A percentile compares a stretch with the other conserved stretches of the same genome.
phyloP scores from a whole-genome alignment of 2,113 vertebrate genomes.

The Hirundichthys speculiger region DNA sequence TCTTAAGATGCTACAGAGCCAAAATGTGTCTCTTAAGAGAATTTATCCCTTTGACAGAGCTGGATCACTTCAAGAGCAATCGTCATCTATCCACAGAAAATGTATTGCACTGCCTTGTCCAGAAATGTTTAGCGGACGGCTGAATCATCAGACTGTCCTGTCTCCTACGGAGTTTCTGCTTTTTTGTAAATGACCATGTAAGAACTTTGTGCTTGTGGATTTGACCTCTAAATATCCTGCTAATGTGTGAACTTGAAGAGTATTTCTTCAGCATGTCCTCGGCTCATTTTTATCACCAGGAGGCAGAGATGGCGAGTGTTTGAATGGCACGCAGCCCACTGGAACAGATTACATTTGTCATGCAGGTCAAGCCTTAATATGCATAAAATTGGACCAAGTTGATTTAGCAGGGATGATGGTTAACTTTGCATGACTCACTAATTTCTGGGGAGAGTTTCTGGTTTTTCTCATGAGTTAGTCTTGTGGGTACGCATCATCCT shows the following conservation, averaged over 20 bases:
- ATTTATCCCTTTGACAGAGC: slow-evolving; percentile 16
- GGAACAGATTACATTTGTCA: slow-evolving; percentile 15
- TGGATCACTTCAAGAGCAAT: slow-evolving; percentile 12
- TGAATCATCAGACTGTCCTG: slow-evolving; percentile 12
- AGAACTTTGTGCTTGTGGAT: slow-evolving; percentile 18
- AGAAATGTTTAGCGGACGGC: slow-evolving; percentile 15
- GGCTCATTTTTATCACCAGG: too few species aligned
- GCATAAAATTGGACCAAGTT: slow-evolving; percentile 8
- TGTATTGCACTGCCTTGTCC: slow-evolving; percentile 39
- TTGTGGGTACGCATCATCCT: slow-evolving; percentile 4
- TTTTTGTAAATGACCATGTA: slow-evolving; percentile 11
- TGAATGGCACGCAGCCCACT: neutral
- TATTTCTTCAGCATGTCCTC: slow-evolving; percentile 13
- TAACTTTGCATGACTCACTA: slow-evolving; percentile 6
- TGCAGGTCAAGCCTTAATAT: slow-evolving; percentile 16
- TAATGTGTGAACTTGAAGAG: slow-evolving; percentile 28
- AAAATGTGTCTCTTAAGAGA: slow-evolving; percentile 1
- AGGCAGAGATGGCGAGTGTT: too few species aligned
- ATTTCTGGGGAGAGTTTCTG: slow-evolving; percentile 10
- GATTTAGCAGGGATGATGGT: slow-evolving; percentile 15
- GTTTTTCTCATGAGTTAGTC: slow-evolving; percentile 12
- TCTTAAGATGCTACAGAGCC: too few species aligned
- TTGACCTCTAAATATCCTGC: slow-evolving; percentile 25
- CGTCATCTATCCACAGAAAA: slow-evolving; percentile 3
- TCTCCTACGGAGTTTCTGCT: slow-evolving; percentile 22